Percentiles rank a stretch among this genome's conserved stretches.
Evolutionary conservation across 2,888 invertebrate species (phyloP).

Genomic region (Lasioglossum figueresi): DNA sequence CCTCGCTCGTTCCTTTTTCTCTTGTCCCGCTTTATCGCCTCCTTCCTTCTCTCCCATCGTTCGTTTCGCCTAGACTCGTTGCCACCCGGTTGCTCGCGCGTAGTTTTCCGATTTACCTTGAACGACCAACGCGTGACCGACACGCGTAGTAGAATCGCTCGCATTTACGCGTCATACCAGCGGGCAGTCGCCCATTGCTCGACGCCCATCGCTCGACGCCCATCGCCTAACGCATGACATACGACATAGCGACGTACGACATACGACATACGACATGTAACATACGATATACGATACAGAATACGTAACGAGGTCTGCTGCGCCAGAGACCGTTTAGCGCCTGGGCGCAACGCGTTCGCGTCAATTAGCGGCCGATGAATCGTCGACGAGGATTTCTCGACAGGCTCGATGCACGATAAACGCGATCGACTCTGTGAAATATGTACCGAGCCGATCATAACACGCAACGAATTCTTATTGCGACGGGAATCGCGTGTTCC

Average conservation of each 20-base stretch:
- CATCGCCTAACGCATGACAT: background rate
- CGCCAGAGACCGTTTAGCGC: background rate
- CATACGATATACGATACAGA: background rate
- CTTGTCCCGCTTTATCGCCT: background rate
- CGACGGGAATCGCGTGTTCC: background rate
- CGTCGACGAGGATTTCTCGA: background rate
- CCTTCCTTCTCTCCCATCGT: background rate
- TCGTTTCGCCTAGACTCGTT: background rate
- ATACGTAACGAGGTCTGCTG: background rate
- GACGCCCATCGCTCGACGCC: background rate
- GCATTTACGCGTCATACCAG: slow-evolving; percentile 47
- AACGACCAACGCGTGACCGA: slow-evolving; percentile 36
- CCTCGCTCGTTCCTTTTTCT: background rate
- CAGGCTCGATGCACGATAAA: background rate
- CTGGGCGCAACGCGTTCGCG: background rate
- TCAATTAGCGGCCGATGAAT: slow-evolving; percentile 5
- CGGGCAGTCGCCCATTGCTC: slow-evolving; percentile 5
- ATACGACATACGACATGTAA: background rate
- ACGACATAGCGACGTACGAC: background rate
- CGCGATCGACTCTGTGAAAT: background rate
- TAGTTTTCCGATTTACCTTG: slow-evolving; percentile 51
- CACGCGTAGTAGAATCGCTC: slow-evolving; percentile 26
- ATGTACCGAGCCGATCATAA: background rate
- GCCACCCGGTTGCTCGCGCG: background rate
- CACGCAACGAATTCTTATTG: background rate